These are phyloP conservation scores for Danio kyathit DNA, from an alignment of 2,797 vertebrate species.

Conservation along the genomic window DNA sequence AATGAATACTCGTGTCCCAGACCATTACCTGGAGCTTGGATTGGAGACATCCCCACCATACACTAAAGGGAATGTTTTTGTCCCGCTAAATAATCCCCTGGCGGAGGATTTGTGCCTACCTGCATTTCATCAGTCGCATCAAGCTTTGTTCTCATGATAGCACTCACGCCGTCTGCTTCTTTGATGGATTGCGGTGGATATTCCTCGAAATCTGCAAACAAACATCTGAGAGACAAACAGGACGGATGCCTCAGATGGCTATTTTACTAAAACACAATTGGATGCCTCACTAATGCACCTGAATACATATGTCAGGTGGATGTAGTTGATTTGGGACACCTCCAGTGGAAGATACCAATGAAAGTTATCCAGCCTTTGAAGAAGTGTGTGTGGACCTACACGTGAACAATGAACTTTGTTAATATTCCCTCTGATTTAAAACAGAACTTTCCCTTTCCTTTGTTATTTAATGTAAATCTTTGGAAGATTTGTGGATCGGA, in stretches of 20 bases:
- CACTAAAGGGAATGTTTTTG: conserved; percentile 68
- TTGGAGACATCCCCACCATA: conserved; percentile 80
- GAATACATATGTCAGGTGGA: background rate
- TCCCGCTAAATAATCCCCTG: conserved; percentile 47
- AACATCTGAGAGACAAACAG: conserved; percentile 16
- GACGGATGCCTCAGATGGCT: conserved; percentile 22
- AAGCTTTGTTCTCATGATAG: conserved; percentile 25
- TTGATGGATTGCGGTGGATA: conserved; percentile 5
- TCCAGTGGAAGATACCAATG: conserved; percentile 12
- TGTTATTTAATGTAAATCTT: conserved; percentile 53
- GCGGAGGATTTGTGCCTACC: conserved; percentile 54
- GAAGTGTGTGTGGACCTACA: conserved; percentile 7
- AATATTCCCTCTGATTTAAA: conserved; percentile 16
- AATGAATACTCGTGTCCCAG: conserved; percentile 83
- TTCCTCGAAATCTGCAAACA: conserved; percentile 3
- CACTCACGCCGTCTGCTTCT: conserved; percentile 30
- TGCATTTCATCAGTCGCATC: conserved; percentile 37
- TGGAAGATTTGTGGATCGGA: conserved; percentile 39
- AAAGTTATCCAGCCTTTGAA: conserved; percentile 39
- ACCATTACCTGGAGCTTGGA: conserved; percentile 82
- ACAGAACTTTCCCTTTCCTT: conserved; percentile 18
- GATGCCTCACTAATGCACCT: conserved; percentile 27
- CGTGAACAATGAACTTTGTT: conserved; percentile 29
- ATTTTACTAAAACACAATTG: conserved; percentile 36
- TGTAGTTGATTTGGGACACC: background rate